Base-by-base conservation (phyloP, 2,113 vertebrate species). In the Grantiella picta region DNA sequence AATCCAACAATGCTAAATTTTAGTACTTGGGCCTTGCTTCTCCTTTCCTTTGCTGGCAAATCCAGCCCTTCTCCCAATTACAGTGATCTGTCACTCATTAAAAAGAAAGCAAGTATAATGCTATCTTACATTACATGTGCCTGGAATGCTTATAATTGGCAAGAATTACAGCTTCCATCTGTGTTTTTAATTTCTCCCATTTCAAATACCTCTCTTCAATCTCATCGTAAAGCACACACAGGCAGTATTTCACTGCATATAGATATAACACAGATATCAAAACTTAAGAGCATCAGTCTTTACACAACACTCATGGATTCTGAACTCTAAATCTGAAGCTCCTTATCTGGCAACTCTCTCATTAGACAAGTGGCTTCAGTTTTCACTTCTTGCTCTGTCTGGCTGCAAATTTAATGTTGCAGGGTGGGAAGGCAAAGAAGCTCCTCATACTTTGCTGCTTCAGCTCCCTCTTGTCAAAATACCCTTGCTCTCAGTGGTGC, bases 121-220 rank as follows among this genome's bases (percentile, higher is more conserved):
- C 7, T 79, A 54, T 93, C 82, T 90, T 92, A 89, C 40, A 72
- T 96, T 95, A 94, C 92, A 90, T 81, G 89, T 65, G 92, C 57
- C 70, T 95, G 60, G 36, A 96, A 96, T 3, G 25, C 66, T 86
- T 76, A 83, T 96, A 96, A 96, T 96, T 96, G 94, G 92, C 84
- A 94, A 95, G 96, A 97, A 93, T 96, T 97, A 97, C 82, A 92
- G 86, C 94, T 96, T 89, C 96, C 95, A 96, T 97, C 96, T 96
- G 96, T 94, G 94, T 84, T 94, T 96, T 95, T 96, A 95, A 97
- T 94, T 92, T 90, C 95, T 95, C 72, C 76, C 53, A 50, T 72
- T 96, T 90, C 65, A 97, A 97, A 97, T 84, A 96, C 82, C 69
- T 94, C 94, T 93, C 86, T 82, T 95, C 72, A 94, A 69, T 96